Evolutionary conservation across 1,140 invertebrate species (phyloP), one percentile per base, ranked within the genome.

Genomic region (Drosophila kohkoa): DNA sequence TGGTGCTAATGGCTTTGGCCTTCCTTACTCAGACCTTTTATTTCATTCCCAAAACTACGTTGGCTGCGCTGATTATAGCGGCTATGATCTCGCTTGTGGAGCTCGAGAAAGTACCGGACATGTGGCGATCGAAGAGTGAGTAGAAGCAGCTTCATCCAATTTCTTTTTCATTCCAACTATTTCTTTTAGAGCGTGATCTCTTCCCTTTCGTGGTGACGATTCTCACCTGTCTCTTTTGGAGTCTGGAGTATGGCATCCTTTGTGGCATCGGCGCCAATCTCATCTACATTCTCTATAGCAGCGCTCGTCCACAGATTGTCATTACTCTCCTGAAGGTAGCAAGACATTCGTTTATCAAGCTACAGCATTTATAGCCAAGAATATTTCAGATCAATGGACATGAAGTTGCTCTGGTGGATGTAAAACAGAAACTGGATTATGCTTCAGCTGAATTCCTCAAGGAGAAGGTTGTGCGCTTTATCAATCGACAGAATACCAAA

Each of bases 111-210:
- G 95, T 98, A 58, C 92, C 93, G 15, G 93, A 96, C 5, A 95
- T 98, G 57, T 98, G 97, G 97, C 95, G 94, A 79, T 96, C 96
- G 5, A 97, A 97, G 93, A 97, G 96, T 97, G 93, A 94, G 95
- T 93, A 6, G 1, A 1, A 8, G 11, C 0, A 43, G 1, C 8
- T 0, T 2, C 1, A 54, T 0, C n/a, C 15, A 0, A 35, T 15
- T 38, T 49, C 1, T 2, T 5, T 4, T 20, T 6, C 28, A 63
- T 1, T 6, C 0, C 0, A 6, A 20, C 15, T 62, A 6, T n/a
- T 0, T 15, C 13, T 10, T 11, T 3, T 55, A 97, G 97, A 95
- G 93, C 90, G 96, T 15, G 97, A 98, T 92, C 86, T 98, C 3
- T 93, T 98, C 35, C 96, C 96, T 7, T 94, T 96, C 35, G 68